Evolutionary conservation across 2,888 invertebrate genomes (phyloP).

Genomic region (Chydorus sphaericus): DNA sequence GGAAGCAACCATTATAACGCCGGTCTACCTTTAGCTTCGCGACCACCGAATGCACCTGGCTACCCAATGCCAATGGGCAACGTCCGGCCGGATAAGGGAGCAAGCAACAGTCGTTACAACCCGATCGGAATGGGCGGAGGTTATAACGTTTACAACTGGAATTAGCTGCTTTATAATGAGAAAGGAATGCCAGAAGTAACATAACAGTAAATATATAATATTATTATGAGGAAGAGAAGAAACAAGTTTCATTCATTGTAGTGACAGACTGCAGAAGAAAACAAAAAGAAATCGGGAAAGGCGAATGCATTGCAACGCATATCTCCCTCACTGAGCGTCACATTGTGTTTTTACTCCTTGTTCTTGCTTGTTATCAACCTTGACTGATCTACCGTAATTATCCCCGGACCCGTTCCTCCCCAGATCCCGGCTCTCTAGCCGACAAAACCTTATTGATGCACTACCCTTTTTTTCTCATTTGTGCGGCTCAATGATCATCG

Average conservation of each 20-base stretch:
- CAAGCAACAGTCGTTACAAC: constrained; percentile 21
- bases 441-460: no score
- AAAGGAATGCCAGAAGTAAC: constrained; percentile 13
- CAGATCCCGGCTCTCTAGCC: no score
- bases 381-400: constrained; percentile 5
- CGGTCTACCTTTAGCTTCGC: constrained; percentile 3
- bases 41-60: constrained; percentile 5
- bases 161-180: constrained; percentile 16
- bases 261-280: constrained; percentile 2
- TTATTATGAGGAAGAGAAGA: background rate
- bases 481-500: background rate
- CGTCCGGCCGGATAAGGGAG: constrained; percentile 19
- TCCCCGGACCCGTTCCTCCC: background rate
- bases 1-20: constrained; percentile 9
- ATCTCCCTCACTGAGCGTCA: background rate
- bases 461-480: constrained; percentile 1
- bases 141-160: constrained; percentile 23
- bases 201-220: constrained; percentile 1
- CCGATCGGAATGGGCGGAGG: constrained; percentile 23
- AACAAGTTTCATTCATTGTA: constrained; percentile 3
- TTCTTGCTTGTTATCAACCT: constrained; percentile 6
- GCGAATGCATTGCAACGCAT: constrained; percentile 4
- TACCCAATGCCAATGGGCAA: constrained; percentile 1
- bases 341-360: background rate
- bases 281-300: background rate